Evolutionary conservation across 2,797 vertebrate genomes (phyloP).

Genomic region (Neoniphon sammara): DNA sequence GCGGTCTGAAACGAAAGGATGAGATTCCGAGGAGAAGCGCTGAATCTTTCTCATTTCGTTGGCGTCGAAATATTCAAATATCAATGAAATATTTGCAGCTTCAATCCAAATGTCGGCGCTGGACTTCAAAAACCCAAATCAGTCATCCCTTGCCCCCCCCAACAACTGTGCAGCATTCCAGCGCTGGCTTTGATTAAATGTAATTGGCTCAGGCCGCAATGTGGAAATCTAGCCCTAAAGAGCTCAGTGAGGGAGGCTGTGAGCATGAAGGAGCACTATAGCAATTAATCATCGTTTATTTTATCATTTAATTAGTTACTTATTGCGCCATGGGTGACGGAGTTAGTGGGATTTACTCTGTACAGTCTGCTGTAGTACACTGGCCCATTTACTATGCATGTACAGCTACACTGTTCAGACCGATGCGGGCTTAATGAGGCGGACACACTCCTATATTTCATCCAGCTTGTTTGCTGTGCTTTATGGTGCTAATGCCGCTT

Average conservation of each 20-base stretch:
- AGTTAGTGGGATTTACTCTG: constrained; percentile 24
- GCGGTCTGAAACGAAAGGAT: too few relatives aligned
- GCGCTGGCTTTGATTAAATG: constrained; percentile 36
- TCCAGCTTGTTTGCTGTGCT: neutral
- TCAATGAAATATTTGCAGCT: too few relatives aligned
- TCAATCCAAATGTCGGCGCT: too few relatives aligned
- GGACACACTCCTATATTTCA: neutral
- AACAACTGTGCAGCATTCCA: neutral
- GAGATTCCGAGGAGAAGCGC: too few relatives aligned
- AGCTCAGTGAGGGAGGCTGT: constrained; percentile 16
- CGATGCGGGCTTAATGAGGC: constrained; percentile 4
- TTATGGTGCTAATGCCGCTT: neutral
- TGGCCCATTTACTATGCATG: constrained; percentile 9
- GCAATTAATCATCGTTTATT: constrained; percentile 41
- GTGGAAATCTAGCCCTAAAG: neutral
- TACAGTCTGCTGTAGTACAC: neutral
- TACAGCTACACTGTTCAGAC: neutral
- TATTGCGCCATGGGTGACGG: constrained; percentile 27
- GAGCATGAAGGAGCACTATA: constrained; percentile 12
- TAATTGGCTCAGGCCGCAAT: constrained; percentile 38
- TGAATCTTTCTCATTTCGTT: too few relatives aligned
- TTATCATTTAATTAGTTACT: constrained; percentile 41
- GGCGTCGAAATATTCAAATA: too few relatives aligned
- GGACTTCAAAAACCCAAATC: too few relatives aligned
- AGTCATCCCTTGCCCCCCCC: too few relatives aligned